Percentiles rank a stretch among this genome's conserved stretches.
Evolutionary conservation across 2,888 invertebrate species (phyloP).

Genomic region (Yponomeuta malinellus): DNA sequence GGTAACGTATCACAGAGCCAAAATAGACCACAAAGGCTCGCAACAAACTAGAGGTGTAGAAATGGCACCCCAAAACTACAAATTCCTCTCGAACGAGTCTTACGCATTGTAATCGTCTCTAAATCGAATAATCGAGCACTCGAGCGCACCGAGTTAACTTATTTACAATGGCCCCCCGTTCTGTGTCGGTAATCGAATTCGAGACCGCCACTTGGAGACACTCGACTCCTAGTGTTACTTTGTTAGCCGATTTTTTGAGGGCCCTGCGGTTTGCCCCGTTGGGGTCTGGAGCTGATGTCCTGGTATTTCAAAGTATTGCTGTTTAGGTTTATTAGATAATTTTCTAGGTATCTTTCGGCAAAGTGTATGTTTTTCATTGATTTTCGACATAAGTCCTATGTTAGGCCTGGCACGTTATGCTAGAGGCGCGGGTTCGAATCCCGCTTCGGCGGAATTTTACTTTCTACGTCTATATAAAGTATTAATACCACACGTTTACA

Average conservation of each 20-base stretch:
- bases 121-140: slow-evolving; percentile 70
- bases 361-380: too few species aligned
- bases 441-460: too few species aligned
- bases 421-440: too few species aligned
- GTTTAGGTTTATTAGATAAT: neutral
- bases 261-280: slow-evolving; percentile 27
- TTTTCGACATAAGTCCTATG: too few species aligned
- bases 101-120: slow-evolving; percentile 59
- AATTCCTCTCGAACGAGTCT: slow-evolving; percentile 46
- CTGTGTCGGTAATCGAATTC: slow-evolving; percentile 67
- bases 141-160: slow-evolving; percentile 62
- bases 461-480: too few species aligned
- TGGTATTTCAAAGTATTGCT: neutral
- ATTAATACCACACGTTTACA: too few species aligned
- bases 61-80: slow-evolving; percentile 38
- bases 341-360: too few species aligned
- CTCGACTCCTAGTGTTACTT: slow-evolving; percentile 65
- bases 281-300: slow-evolving; percentile 20
- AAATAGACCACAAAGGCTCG: slow-evolving; percentile 1
- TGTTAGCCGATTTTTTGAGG: slow-evolving; percentile 66
- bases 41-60: slow-evolving; percentile 18
- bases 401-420: too few species aligned
- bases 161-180: slow-evolving; percentile 58
- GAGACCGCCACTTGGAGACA: slow-evolving; percentile 66
- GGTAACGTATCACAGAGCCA: neutral